phyloP scores from a whole-genome alignment of 2,113 vertebrate species.

The Gorsachius goisagi region DNA sequence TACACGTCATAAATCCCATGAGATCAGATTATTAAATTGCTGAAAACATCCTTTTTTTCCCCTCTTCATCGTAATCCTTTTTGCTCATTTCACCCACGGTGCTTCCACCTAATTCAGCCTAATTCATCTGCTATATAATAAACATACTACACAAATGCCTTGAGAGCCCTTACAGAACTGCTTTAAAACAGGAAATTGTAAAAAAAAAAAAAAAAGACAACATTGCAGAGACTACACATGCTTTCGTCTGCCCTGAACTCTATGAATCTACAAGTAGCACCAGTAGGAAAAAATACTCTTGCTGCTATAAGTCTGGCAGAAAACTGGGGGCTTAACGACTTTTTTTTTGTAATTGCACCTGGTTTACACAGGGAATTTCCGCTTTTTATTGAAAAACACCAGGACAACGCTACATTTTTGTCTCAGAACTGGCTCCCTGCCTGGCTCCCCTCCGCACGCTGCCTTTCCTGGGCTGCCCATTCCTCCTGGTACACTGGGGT shows the following conservation, averaged over 20 bases:
- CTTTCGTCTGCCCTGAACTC: neutral
- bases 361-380: neutral
- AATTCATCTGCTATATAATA: neutral
- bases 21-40: conserved; percentile 2
- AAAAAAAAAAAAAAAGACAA: neutral
- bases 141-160: neutral
- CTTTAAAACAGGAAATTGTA: neutral
- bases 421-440: neutral
- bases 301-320: neutral
- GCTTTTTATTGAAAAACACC: neutral
- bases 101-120: neutral
- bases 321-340: neutral
- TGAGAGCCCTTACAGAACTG: neutral
- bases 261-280: neutral
- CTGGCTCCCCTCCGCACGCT: neutral
- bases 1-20: neutral
- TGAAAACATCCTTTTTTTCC: neutral
- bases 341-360: neutral
- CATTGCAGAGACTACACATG: neutral
- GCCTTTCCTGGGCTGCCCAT: neutral
- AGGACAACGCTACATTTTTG: neutral
- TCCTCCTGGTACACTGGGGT: neutral
- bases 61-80: neutral
- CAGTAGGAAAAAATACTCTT: neutral
- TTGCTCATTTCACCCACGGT: neutral